Conservation (phyloP, 2,888 invertebrate genomes). For the Odontomyia ornata region DNA sequence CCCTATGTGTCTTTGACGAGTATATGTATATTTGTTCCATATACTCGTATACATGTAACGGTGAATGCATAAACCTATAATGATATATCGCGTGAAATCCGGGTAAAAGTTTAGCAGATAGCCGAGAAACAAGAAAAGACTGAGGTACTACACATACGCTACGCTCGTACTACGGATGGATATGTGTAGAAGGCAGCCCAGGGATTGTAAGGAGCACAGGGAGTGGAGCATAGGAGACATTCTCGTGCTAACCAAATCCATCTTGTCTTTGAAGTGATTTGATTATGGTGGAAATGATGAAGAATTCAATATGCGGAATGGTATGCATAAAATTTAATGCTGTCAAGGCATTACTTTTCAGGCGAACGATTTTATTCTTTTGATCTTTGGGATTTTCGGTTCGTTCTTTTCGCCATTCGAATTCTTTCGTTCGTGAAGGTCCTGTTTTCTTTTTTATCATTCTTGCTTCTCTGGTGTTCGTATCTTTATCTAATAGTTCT, state of each 20-base stretch:
- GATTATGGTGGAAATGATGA: slow-evolving; percentile 43
- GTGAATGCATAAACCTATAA: background rate
- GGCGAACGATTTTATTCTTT: slow-evolving; percentile 37
- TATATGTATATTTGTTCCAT: too few relatives aligned
- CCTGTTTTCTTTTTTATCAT: too few relatives aligned
- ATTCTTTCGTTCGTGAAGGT: too few relatives aligned
- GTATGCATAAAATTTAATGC: slow-evolving; percentile 39
- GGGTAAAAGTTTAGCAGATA: background rate
- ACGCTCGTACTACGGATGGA: background rate
- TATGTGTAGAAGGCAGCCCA: too few relatives aligned
- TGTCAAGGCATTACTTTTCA: slow-evolving; percentile 36
- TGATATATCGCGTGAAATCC: background rate
- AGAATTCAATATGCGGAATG: slow-evolving; percentile 43
- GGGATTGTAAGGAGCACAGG: too few relatives aligned
- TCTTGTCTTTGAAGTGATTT: slow-evolving; percentile 42
- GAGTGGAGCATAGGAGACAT: background rate
- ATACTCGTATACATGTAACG: background rate
- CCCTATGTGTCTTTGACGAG: too few relatives aligned
- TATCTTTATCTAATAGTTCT: too few relatives aligned
- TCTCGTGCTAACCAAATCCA: slow-evolving; percentile 22
- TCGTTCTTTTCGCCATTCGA: background rate
- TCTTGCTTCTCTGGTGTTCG: too few relatives aligned
- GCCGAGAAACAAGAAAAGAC: background rate
- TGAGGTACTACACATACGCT: background rate
- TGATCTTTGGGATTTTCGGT: slow-evolving; percentile 27